These are phyloP conservation scores for Tragelaphus oryx DNA, from an alignment of 2,797 vertebrate genomes.

Conservation along the genomic window DNA sequence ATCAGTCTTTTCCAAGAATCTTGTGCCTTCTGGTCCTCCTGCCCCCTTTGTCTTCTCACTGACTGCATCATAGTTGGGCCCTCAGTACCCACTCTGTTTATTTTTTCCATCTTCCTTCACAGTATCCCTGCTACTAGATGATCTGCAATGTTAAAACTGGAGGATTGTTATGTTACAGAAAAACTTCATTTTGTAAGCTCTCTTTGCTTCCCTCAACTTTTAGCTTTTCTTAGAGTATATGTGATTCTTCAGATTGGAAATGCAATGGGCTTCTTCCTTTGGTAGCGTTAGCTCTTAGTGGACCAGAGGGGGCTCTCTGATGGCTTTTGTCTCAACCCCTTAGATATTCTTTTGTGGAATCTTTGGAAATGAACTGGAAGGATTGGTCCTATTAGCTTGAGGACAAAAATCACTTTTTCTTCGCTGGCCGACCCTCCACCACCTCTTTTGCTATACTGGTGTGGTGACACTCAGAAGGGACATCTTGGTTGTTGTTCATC, in stretches of 20 bases:
- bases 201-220: background rate
- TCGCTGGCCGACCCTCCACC: background rate
- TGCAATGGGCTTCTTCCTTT: background rate
- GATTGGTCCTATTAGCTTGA: background rate
- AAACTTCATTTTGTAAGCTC: background rate
- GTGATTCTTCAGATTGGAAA: background rate
- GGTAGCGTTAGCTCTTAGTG: background rate
- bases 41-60: background rate
- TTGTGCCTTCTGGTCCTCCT: background rate
- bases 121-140: background rate
- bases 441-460: background rate
- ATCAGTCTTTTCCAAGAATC: slow-evolving; percentile 27
- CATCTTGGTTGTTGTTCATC: background rate
- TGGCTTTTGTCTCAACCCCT: background rate
- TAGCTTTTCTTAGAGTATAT: background rate
- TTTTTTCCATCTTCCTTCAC: background rate
- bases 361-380: background rate
- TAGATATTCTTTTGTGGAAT: background rate
- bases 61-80: background rate
- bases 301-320: background rate
- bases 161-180: background rate
- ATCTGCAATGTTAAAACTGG: background rate
- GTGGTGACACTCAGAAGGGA: background rate
- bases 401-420: background rate
- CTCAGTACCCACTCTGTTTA: background rate